Evolutionary conservation across 2,113 vertebrate species (phyloP).

Genomic region (Eretmochelys imbricata): DNA sequence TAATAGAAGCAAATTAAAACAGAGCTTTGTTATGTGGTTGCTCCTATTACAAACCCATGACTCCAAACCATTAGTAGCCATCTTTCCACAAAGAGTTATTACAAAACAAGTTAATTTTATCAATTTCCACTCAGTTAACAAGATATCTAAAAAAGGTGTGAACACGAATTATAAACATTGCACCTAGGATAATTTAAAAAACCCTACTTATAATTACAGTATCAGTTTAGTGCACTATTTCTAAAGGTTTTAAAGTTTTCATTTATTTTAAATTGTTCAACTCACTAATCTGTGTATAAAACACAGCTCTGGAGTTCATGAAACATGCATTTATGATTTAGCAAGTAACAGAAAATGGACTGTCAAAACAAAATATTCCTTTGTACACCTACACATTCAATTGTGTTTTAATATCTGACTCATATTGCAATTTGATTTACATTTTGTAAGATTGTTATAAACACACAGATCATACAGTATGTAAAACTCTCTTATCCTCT

Average conservation of each 20-base stretch:
- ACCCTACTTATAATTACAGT: background rate
- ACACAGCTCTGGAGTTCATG: background rate
- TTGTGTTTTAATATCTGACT: background rate
- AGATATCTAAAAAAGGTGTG: background rate
- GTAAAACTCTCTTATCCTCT: background rate
- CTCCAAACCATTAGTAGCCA: background rate
- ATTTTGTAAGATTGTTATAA: background rate
- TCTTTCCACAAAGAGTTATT: background rate
- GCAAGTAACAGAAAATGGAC: background rate
- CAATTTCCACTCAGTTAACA: background rate
- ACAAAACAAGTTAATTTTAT: background rate
- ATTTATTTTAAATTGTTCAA: background rate
- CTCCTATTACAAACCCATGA: background rate
- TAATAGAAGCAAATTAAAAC: background rate
- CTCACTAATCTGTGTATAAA: background rate
- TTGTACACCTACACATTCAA: background rate
- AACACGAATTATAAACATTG: background rate
- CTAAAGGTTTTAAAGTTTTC: background rate
- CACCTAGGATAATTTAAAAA: background rate
- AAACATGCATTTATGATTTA: background rate
- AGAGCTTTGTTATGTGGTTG: background rate
- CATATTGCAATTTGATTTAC: conserved; percentile 2
- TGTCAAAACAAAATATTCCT: conserved; percentile 14
- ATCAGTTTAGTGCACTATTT: background rate
- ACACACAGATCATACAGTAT: background rate